phyloP scores from a whole-genome alignment of 92 coral and sea anemone species.

The Metridium senile region DNA sequence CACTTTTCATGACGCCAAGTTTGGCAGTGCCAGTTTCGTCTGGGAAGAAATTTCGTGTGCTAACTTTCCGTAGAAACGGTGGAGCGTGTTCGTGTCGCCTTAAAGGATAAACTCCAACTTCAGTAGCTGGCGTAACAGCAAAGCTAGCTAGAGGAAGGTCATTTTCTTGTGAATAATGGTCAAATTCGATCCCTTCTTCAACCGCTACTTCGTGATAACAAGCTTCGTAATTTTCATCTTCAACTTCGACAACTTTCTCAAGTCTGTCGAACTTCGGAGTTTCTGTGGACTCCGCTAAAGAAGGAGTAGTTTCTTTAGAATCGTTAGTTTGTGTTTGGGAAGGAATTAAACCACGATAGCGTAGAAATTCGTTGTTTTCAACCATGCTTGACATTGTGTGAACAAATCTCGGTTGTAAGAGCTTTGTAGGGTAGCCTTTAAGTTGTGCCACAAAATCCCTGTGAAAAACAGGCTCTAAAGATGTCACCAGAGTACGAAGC shows the following conservation, averaged over 20 bases:
- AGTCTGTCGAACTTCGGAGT: background rate
- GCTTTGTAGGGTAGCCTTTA: constrained; percentile 80
- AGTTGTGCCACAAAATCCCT: constrained; percentile 88
- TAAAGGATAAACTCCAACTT: constrained; percentile 33
- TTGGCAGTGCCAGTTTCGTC: constrained; percentile 33
- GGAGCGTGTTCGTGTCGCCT: constrained; percentile 83
- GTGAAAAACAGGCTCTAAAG: constrained; percentile 96
- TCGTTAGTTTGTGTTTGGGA: background rate
- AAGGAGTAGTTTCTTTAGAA: background rate
- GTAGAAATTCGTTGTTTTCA: constrained; percentile 18
- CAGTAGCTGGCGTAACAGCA: constrained; percentile 31
- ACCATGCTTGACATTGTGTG: constrained; percentile 52
- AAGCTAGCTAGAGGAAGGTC: constrained; percentile 18
- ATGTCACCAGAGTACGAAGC: constrained; percentile 75
- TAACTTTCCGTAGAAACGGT: constrained; percentile 59
- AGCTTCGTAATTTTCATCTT: constrained; percentile 12
- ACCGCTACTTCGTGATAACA: constrained; percentile 35
- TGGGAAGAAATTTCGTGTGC: constrained; percentile 74
- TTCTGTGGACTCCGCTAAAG: background rate
- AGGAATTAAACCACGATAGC: background rate
- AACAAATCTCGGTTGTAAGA: constrained; percentile 47
- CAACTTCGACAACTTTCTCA: constrained; percentile 2
- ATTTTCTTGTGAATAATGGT: background rate
- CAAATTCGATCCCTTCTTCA: constrained; percentile 29
- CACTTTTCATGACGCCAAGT: constrained; percentile 73